Base-by-base conservation (phyloP, 2,888 invertebrate species). In the Argyresthia goedartella region DNA sequence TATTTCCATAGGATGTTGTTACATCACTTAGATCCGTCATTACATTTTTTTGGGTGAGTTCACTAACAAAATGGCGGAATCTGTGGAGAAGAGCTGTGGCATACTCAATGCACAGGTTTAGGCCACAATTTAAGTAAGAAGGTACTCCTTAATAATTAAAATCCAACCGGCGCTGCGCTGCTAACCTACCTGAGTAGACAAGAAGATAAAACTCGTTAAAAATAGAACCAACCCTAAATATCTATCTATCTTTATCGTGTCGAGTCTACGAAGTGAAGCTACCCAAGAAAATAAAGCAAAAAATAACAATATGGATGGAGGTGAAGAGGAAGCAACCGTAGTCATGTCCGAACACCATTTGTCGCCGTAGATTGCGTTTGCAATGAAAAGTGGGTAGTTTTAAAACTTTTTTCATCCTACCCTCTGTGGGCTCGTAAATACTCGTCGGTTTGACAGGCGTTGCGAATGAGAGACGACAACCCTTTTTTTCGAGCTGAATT, bases 361-460 rank as follows among this genome's bases (percentile, higher is more conserved):
- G 71, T 72, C 71, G 64, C 58, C 65, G 76, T 81, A 80, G 81
- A 81, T 81, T 81, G 74, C 77, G 70, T 77, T 73, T 72, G 71
- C 79, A 81, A 80, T 81, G 80, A 81, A 78, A 80, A 81, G 81
- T 73, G 76, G 75, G 74, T 80, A 76, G 79, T 79, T 76, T 69
- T 57, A 64, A 66, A 72, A 73, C 71, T 77, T 75, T 67, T 71
- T 73, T 68, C 66, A 65, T 64, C 60, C 59, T 60, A 63, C 67
- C 57, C 57, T 51, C 59, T 55, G 64, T 71, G 1, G 33, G 35
- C 36, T 42, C 73, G 76, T 78, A 78, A 79, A 76, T 79, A 76
- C 68, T 71, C 66, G 68, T 66, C 68, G 57, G 53, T 52, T 56
- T 57, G 60, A 60, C 56, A 51, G 67, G 68, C 69, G 65, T 58